Conservation (phyloP, 2,113 vertebrate species). For the Etheostoma spectabile region DNA sequence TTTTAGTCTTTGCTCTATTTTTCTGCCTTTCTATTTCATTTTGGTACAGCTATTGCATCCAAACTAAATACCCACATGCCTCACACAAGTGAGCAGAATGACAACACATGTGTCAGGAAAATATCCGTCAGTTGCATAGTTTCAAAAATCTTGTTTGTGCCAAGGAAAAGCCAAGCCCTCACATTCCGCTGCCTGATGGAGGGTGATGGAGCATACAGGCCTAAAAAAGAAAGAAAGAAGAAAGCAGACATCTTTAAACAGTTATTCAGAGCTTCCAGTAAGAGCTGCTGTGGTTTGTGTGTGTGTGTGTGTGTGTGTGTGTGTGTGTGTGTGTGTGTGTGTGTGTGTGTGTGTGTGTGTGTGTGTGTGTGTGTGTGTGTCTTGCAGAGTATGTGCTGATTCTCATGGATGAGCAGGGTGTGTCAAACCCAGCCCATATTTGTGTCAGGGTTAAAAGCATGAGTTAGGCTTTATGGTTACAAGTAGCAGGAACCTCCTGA, state of each 20-base stretch:
- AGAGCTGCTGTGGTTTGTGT: constrained; percentile 57
- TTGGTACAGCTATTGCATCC: background rate
- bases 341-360: constrained; percentile 29
- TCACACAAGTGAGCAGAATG: background rate
- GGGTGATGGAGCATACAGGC: constrained; percentile 52
- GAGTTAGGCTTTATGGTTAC: constrained; percentile 31
- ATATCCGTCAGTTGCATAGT: constrained; percentile 18
- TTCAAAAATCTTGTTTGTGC: constrained; percentile 57
- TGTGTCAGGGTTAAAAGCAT: constrained; percentile 40
- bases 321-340: constrained; percentile 22
- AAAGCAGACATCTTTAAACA: constrained; percentile 71
- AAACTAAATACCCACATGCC: constrained; percentile 10
- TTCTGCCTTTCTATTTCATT: background rate
- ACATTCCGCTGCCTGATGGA: constrained; percentile 65
- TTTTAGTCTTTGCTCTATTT: background rate
- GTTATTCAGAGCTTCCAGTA: constrained; percentile 64
- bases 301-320: constrained; percentile 14
- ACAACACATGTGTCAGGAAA: constrained; percentile 25
- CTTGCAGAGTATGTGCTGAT: constrained; percentile 39
- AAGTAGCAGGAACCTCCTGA: constrained; percentile 24
- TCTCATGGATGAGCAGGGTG: constrained; percentile 50
- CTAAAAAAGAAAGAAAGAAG: constrained; percentile 1
- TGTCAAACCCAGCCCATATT: constrained; percentile 44
- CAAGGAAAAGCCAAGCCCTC: constrained; percentile 56
- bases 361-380: constrained; percentile 7